These are phyloP conservation scores for Yponomeuta malinellus DNA, from an alignment of 2,888 invertebrate species.

Conservation along the genomic window DNA sequence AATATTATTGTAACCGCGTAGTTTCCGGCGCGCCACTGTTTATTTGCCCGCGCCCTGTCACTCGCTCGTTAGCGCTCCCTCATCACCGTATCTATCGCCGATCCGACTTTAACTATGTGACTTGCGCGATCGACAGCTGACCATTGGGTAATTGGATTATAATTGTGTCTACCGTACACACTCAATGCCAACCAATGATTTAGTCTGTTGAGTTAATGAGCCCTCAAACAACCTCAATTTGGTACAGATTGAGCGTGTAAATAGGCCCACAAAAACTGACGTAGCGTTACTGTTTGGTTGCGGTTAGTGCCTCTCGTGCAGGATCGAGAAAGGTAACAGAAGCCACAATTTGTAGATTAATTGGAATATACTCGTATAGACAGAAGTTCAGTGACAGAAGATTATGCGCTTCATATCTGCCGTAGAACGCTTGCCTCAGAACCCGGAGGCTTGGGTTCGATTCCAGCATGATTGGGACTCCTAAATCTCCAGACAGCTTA, in stretches of 20 bases:
- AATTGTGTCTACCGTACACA: not conserved
- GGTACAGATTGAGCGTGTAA: not conserved
- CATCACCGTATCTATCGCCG: constrained; percentile 7
- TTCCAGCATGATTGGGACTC: too few species aligned
- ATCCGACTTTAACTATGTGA: constrained; percentile 9
- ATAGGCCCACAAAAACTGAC: constrained; percentile 14
- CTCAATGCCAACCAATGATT: not conserved
- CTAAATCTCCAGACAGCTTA: too few species aligned
- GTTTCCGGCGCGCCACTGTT: not conserved
- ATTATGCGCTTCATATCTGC: too few species aligned
- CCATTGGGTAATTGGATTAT: not conserved
- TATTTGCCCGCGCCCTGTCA: not conserved
- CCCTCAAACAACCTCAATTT: not conserved
- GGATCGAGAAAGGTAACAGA: too few species aligned
- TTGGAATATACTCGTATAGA: too few species aligned
- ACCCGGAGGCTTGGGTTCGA: too few species aligned
- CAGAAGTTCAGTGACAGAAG: too few species aligned
- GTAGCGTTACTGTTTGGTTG: too few species aligned
- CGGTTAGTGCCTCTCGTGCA: too few species aligned
- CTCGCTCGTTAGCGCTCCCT: constrained; percentile 1
- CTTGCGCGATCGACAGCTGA: constrained; percentile 3
- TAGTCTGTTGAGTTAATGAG: not conserved
- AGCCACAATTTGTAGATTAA: too few species aligned
- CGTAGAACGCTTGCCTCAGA: too few species aligned
- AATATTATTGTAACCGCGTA: not conserved